A percentile compares a stretch with the other conserved stretches of the same genome.
Evolutionary conservation across 2,113 vertebrate genomes (phyloP).

Genomic region (Archilochus colubris): DNA sequence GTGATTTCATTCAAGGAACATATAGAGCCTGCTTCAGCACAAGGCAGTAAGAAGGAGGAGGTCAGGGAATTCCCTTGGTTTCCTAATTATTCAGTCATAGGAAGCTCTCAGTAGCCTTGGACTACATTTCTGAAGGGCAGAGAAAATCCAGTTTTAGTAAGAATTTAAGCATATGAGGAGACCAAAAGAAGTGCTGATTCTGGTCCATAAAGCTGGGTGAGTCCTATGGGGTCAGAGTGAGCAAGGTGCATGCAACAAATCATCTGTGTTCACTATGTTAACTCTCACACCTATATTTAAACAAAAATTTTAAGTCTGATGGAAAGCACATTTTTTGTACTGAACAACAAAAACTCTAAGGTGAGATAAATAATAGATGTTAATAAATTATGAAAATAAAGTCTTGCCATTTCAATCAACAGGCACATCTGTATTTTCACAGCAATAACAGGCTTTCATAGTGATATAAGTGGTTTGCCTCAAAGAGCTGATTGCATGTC

Average conservation of each 20-base stretch:
- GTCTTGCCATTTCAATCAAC: constrained; percentile 1
- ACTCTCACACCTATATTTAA: neutral
- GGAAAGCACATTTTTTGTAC: neutral
- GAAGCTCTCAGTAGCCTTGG: neutral
- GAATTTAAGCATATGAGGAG: neutral
- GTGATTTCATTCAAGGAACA: neutral
- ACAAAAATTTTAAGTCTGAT: neutral
- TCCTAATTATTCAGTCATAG: neutral
- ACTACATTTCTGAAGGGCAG: neutral
- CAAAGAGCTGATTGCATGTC: neutral
- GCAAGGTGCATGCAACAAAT: neutral
- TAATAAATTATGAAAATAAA: constrained; percentile 11
- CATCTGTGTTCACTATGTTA: neutral
- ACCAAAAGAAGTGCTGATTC: neutral
- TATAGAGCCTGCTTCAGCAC: neutral
- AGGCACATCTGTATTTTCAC: constrained; percentile 15
- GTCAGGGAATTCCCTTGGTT: neutral
- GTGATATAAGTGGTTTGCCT: constrained; percentile 6
- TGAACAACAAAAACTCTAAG: neutral
- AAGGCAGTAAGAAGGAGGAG: neutral
- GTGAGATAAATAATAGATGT: neutral
- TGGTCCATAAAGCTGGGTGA: neutral
- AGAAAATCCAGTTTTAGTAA: neutral
- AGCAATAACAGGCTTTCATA: neutral
- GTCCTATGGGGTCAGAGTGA: rapidly evolving